Evolutionary conservation across 1,140 invertebrate species (phyloP), one percentile per base, ranked within the genome.

Genomic region (Zaprionus taronus): DNA sequence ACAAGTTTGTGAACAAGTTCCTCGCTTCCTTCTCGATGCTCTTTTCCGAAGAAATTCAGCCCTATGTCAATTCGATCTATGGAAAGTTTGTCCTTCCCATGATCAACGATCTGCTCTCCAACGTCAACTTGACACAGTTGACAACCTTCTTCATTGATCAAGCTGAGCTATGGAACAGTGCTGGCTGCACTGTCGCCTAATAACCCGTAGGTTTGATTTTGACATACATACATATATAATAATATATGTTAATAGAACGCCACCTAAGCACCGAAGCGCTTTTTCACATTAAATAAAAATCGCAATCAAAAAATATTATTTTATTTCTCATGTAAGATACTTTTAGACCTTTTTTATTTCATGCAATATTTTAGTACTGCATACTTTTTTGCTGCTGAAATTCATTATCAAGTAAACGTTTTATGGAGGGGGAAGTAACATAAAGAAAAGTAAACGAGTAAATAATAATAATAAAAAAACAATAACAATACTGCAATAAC

Each of bases 1-100:
- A 91, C 67, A 83, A 86, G 51, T 86, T 80, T 31, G 26, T 61
- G 26, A 91, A 91, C 49, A 7, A 62, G 1, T 62, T 38, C 15
- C 60, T 60, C 1, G 61, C 38, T 12, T 73, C 24, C 2, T 76
- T n/a, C 69, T 77, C 7, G 60, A 60, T 44, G 65, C 44, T 49
- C 60, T 72, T 14, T 34, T 71, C 66, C 11, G 66, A 74, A 56
- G 68, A 87, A 64, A 84, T 87, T 5, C 83, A 87, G 55, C 76
- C 71, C 7, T 53, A 71, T 44, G 61, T 78, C 2, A 78, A 75
- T 63, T 31, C 55, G 0, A 28, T 73, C 31, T 53, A 24, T 15
- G 64, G 3, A 7, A 58, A 68, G 17, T 70, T 68, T 9, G 12
- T 77, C 6, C 17, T 91, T 17, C 78, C 80, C 2, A 17, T 49